Conservation (phyloP, 1,140 invertebrate species). For the Paraescarpia echinospica region DNA sequence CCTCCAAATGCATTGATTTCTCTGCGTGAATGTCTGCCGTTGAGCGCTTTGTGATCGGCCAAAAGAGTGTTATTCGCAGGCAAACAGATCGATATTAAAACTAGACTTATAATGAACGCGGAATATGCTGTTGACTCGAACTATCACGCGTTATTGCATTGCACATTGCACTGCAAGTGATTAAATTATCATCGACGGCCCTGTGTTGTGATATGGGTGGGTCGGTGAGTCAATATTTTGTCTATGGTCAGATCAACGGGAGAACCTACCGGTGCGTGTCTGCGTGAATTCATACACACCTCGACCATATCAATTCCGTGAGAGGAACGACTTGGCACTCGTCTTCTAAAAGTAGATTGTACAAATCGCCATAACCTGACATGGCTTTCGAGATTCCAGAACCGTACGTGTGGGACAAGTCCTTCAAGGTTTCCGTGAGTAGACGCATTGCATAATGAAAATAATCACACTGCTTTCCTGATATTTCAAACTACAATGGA, state of each 20-base stretch:
- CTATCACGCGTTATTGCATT: not conserved
- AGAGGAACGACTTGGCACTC: not conserved
- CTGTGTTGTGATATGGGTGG: not conserved
- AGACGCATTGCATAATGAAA: not conserved
- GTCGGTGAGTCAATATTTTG: not conserved
- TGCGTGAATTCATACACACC: not conserved
- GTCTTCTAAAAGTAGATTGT: not conserved
- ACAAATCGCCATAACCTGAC: not conserved
- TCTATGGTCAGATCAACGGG: not conserved
- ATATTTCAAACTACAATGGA: not conserved
- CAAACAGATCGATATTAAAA: not conserved
- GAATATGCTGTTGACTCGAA: not conserved
- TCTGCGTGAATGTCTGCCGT: not conserved
- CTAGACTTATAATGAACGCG: too few relatives aligned
- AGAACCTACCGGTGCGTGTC: not conserved
- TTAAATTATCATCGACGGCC: not conserved
- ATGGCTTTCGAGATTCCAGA: not conserved
- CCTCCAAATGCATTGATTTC: not conserved
- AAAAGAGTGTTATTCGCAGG: not conserved
- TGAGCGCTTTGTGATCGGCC: not conserved
- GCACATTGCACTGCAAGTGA: not conserved
- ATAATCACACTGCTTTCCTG: not conserved
- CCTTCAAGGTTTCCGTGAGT: not conserved
- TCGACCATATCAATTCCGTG: not conserved
- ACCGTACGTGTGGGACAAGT: not conserved